A percentile compares a stretch with the other conserved stretches of the same genome.
phyloP scores from a whole-genome alignment of 2,888 invertebrate species.

The Gibbula magus region DNA sequence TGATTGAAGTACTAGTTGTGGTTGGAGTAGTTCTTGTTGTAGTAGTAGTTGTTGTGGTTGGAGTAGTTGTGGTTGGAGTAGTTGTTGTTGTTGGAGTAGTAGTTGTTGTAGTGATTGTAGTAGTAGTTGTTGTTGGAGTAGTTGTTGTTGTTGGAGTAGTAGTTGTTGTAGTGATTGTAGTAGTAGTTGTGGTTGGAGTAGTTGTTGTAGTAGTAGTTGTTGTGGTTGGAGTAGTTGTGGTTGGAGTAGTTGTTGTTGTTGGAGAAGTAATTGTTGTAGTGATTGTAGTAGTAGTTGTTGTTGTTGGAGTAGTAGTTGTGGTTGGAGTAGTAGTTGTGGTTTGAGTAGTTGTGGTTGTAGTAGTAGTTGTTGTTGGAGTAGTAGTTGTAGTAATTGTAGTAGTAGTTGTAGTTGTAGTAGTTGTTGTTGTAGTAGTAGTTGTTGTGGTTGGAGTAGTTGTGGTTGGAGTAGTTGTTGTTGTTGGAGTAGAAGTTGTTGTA shows the following conservation, averaged over 20 bases:
- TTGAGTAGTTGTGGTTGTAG: background rate
- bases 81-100: background rate
- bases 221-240: background rate
- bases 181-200: background rate
- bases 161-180: background rate
- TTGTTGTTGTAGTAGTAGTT: background rate
- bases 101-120: background rate
- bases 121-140: background rate
- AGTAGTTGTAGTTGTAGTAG: background rate
- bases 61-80: background rate
- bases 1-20: slow-evolving; percentile 6
- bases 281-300: background rate
- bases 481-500: background rate
- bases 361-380: background rate
- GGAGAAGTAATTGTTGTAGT: background rate
- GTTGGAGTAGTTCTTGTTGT: background rate
- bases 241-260: background rate
- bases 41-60: background rate
- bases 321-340: background rate
- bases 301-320: background rate
- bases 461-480: too few species aligned
- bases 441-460: too few species aligned
- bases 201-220: background rate
- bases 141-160: background rate
- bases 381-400: background rate